Percentiles rank a stretch among this genome's conserved stretches.
These are phyloP conservation scores for Ophioderma brevispina DNA, from an alignment of 35 echinoderm and acorn worm species.

Conservation along the genomic window DNA sequence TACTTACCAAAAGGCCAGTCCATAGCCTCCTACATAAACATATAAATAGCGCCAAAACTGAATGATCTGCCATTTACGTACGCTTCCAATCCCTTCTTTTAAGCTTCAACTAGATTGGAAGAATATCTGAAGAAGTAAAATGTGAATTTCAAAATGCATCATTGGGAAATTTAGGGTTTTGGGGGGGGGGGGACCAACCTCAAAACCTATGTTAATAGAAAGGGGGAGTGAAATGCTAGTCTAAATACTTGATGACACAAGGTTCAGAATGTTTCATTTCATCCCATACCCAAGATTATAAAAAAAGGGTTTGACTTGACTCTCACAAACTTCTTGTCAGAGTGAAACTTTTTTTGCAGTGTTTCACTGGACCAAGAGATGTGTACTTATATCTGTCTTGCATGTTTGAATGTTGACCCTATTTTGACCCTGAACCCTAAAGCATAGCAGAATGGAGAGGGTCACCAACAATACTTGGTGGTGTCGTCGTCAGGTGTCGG, in stretches of 20 bases:
- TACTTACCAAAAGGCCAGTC: slow-evolving; percentile 76
- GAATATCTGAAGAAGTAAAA: slow-evolving; percentile 37
- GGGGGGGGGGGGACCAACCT: too few relatives aligned
- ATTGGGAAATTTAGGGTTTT: too few relatives aligned
- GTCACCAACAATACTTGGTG: too few relatives aligned
- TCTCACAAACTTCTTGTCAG: not conserved
- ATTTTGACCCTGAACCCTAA: too few relatives aligned
- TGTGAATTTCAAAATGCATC: not conserved
- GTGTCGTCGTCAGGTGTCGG: too few relatives aligned
- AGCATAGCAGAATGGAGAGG: too few relatives aligned
- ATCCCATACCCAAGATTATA: not conserved
- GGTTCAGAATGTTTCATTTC: not conserved
- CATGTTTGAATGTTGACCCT: too few relatives aligned
- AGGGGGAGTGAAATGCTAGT: too few relatives aligned
- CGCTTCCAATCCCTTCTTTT: slow-evolving; percentile 47
- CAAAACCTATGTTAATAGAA: not conserved
- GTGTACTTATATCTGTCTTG: too few relatives aligned
- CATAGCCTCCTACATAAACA: slow-evolving; percentile 69
- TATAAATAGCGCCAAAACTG: slow-evolving; percentile 49
- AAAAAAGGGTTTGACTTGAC: not conserved
- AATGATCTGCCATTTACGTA: not conserved
- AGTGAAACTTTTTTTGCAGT: too few relatives aligned
- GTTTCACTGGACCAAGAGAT: too few relatives aligned
- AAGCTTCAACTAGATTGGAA: slow-evolving; percentile 24
- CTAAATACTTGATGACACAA: not conserved